A percentile compares a stretch with the other conserved stretches of the same genome.
Evolutionary conservation across 2,888 invertebrate genomes (phyloP).

Genomic region (Cataglyphis albicans): DNA sequence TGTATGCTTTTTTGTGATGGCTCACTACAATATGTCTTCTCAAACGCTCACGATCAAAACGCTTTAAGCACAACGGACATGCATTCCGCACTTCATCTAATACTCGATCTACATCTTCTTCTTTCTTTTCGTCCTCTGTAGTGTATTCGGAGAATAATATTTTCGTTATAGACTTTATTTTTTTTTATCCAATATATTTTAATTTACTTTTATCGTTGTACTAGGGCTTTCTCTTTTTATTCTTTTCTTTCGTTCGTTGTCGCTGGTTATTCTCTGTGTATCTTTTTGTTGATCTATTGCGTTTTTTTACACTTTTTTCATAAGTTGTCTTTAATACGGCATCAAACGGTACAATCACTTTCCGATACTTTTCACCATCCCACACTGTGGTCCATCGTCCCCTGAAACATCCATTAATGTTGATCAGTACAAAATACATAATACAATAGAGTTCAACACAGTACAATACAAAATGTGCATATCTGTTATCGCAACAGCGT

Average conservation of each 20-base stretch:
- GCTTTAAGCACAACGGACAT: constrained; percentile 75
- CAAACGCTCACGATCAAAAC: constrained; percentile 66
- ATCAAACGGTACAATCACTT: constrained; percentile 12
- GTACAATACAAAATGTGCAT: not conserved
- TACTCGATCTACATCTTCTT: constrained; percentile 47
- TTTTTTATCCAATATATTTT: not conserved
- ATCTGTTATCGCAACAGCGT: not conserved
- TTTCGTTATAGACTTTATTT: not conserved
- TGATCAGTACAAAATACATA: constrained; percentile 19
- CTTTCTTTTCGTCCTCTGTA: not conserved
- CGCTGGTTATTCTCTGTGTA: not conserved
- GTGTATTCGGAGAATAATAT: not conserved
- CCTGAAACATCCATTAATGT: constrained; percentile 72
- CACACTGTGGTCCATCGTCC: constrained; percentile 19
- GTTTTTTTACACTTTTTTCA: not conserved
- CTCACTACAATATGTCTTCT: constrained; percentile 68
- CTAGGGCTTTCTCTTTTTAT: not conserved
- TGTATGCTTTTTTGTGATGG: constrained; percentile 72
- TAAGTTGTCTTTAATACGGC: not conserved
- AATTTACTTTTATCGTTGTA: not conserved
- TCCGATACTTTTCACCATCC: constrained; percentile 1
- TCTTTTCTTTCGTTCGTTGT: not conserved
- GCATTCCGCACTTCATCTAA: constrained; percentile 60
- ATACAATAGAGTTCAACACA: not conserved
- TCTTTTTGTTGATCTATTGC: not conserved